phyloP scores from a whole-genome alignment of 2,888 invertebrate genomes.

The Cephus nigrinus region DNA sequence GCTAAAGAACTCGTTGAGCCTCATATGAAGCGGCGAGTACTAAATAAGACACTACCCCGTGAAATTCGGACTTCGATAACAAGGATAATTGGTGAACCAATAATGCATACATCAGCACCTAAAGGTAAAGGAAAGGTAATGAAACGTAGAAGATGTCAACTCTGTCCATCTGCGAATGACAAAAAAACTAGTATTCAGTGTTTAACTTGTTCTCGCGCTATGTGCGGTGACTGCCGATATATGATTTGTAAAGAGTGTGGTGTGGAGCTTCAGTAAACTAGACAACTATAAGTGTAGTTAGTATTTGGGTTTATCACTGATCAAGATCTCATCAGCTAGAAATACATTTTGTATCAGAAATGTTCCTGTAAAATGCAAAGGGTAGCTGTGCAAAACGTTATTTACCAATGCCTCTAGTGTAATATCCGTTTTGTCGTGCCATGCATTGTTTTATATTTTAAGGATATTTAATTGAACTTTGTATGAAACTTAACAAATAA shows the following conservation, averaged over 20 bases:
- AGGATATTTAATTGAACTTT: too few relatives aligned
- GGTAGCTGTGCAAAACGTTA: too few relatives aligned
- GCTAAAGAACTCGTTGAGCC: background rate
- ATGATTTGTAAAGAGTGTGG: background rate
- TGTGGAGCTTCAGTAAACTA: background rate
- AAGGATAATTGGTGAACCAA: background rate
- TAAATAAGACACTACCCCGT: background rate
- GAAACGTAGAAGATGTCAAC: background rate
- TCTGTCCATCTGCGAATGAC: background rate
- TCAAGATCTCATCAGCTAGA: too few relatives aligned
- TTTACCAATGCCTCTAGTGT: too few relatives aligned
- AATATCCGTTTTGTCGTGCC: too few relatives aligned
- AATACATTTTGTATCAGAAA: too few relatives aligned
- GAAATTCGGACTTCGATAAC: background rate
- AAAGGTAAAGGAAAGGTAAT: background rate
- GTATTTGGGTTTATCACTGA: too few relatives aligned
- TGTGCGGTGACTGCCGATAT: background rate
- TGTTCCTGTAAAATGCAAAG: too few relatives aligned
- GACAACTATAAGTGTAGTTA: too few relatives aligned
- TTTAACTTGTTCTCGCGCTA: background rate
- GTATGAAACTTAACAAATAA: too few relatives aligned
- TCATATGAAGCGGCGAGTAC: background rate
- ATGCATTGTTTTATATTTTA: too few relatives aligned
- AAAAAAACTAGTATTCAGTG: constrained; percentile 1
- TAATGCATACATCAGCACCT: background rate